Percentiles rank a stretch among this genome's conserved stretches.
Evolutionary conservation across 2,888 invertebrate species (phyloP).

Genomic region (Cetonia aurata): DNA sequence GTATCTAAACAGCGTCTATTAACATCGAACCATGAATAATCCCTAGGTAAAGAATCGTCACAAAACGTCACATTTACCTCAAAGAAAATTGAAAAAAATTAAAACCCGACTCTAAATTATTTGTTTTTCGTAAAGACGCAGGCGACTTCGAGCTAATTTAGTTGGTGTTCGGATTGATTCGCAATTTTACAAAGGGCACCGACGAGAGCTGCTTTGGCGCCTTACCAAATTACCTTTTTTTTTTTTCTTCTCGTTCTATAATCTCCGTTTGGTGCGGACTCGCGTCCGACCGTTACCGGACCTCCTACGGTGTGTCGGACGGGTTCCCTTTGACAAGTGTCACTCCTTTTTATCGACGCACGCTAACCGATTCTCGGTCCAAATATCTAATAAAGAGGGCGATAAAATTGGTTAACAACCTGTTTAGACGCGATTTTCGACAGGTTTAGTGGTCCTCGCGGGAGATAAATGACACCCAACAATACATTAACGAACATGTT

Average conservation of each 20-base stretch:
- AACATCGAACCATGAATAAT: background rate
- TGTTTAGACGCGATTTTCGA: constrained; percentile 34
- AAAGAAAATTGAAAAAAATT: constrained; percentile 6
- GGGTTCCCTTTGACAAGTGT: constrained; percentile 54
- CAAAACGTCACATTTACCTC: constrained; percentile 3
- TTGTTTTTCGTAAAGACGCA: constrained; percentile 17
- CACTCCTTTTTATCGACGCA: constrained; percentile 48
- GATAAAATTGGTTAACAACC: constrained; percentile 42
- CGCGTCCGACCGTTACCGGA: constrained; percentile 43
- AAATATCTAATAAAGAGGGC: constrained; percentile 50
- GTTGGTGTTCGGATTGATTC: constrained; percentile 19
- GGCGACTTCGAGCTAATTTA: constrained; percentile 29
- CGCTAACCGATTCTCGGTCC: constrained; percentile 41
- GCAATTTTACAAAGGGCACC: constrained; percentile 36
- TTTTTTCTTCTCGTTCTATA: constrained; percentile 19
- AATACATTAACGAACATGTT: constrained; percentile 31
- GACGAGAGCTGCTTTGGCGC: constrained; percentile 53
- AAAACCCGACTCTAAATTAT: constrained; percentile 27
- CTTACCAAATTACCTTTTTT: constrained; percentile 53
- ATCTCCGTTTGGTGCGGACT: background rate
- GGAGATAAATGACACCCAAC: constrained; percentile 24
- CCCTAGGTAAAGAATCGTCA: background rate
- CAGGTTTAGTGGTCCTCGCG: constrained; percentile 29
- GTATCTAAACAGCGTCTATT: background rate
- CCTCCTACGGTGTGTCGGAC: constrained; percentile 51